Base-by-base conservation (phyloP, 37 sponge, comb jelly and placozoan genomes). In the Cliona cf. orientalis region DNA sequence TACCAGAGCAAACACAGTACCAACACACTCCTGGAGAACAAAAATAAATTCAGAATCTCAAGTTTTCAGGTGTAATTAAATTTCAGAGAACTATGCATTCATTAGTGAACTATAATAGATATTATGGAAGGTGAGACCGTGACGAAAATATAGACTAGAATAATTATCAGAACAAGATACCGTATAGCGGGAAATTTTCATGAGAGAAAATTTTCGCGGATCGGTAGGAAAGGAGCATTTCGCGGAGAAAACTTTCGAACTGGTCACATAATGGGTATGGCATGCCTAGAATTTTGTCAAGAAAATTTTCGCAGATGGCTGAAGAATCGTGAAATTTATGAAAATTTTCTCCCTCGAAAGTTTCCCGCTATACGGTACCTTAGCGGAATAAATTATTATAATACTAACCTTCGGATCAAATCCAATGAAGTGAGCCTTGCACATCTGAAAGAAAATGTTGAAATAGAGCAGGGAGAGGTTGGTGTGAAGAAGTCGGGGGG, bases 381-480 rank as follows among this genome's bases (percentile, higher is more conserved):
- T n/a, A n/a, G n/a, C n/a, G n/a, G n/a, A n/a, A n/a, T n/a, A n/a
- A n/a, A n/a, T 49, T 17, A 19, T 49, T 11, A 49, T 17, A 49
- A 49, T 49, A 49, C 66, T 72, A 31, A 91, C 93, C 89, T 92
- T 78, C 23, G 80, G 36, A 53, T 97, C 79, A 65, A 87, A 97
- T 9, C 93, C 97, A 70, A 98, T 96, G 60, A 76, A 82, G 60
- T 98, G 94, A 58, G 97, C 97, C 56, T 87, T 86, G 86, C 96
- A 98, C 87, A 98, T 89, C 74, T 92, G 94, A 74, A 98, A 96
- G 86, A 98, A 93, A 22, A 98, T 93, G 38, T 67, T 55, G 82
- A 88, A 90, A 49, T 94, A 93, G 23, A 96, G 61, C 11, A 96
- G 41, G 22, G 91, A 67, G 28, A 98, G 80, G 75, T 94, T 96